Conservation (phyloP, 2,888 invertebrate genomes). For the Leuctra nigra region DNA sequence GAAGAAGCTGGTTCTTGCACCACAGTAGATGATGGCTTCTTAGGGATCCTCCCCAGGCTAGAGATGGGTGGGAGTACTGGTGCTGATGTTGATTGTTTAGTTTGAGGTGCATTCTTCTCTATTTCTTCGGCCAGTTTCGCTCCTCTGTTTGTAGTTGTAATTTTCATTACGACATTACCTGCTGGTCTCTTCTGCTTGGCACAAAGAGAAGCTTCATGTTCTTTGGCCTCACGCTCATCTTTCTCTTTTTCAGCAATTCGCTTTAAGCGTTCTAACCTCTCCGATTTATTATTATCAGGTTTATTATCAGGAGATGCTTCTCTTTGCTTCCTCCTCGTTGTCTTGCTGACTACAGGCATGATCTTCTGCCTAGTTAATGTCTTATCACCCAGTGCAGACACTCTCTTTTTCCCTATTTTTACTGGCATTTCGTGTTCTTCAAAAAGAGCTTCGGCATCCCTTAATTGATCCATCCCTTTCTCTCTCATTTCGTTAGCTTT, state of each 20-base stretch:
- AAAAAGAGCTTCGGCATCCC: neutral
- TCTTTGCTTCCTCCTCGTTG: too few relatives aligned
- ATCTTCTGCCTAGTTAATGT: neutral
- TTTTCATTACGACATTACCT: neutral
- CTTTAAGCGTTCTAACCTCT: neutral
- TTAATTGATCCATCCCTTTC: neutral
- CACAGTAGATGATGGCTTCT: neutral
- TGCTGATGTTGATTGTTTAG: neutral
- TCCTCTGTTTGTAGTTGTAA: neutral
- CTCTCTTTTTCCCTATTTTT: neutral
- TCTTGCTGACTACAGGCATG: neutral
- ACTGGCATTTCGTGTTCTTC: neutral
- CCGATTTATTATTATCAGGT: too few relatives aligned
- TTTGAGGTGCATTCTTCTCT: neutral
- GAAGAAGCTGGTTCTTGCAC: neutral
- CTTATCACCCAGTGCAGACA: too few relatives aligned
- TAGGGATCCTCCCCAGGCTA: neutral
- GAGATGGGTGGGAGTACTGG: neutral
- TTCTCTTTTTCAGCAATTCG: neutral
- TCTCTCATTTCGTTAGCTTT: too few relatives aligned
- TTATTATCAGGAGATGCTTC: too few relatives aligned
- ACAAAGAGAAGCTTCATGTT: too few relatives aligned
- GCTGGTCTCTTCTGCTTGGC: neutral
- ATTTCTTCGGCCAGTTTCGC: neutral
- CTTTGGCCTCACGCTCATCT: too few relatives aligned